Percentiles rank a stretch among this genome's conserved stretches.
Evolutionary conservation across 2,888 invertebrate species (phyloP).

Genomic region (Cephus sareptanus): DNA sequence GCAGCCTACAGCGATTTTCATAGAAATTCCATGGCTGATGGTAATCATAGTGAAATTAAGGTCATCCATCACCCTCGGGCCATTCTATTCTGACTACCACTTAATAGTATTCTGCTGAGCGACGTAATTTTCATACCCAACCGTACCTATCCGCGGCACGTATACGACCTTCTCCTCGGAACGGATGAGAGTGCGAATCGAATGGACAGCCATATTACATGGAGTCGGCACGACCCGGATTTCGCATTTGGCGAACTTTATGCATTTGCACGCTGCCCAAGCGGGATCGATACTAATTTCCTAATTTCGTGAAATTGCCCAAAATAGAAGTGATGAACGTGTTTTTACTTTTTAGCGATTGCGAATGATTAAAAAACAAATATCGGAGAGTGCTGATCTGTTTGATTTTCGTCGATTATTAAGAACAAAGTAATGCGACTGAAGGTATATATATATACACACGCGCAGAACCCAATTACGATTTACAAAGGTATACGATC

Average conservation of each 20-base stretch:
- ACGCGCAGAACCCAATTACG: not conserved
- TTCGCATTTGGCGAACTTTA: not conserved
- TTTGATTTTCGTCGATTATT: not conserved
- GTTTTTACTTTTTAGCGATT: not conserved
- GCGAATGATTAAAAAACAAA: not conserved
- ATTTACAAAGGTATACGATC: not conserved
- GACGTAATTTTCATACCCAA: slow-evolving; percentile 48
- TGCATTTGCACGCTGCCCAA: not conserved
- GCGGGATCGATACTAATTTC: not conserved
- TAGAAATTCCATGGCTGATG: slow-evolving; percentile 51
- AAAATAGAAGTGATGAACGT: not conserved
- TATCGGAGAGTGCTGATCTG: not conserved
- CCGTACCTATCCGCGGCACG: not conserved
- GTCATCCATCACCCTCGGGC: slow-evolving; percentile 52
- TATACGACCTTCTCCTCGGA: not conserved
- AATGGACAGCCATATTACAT: not conserved
- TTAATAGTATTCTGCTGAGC: slow-evolving; percentile 54
- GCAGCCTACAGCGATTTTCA: slow-evolving; percentile 49
- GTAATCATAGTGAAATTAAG: slow-evolving; percentile 58
- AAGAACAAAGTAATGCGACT: not conserved
- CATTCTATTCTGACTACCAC: slow-evolving; percentile 39
- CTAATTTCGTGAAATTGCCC: not conserved
- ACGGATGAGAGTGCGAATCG: slow-evolving; percentile 1
- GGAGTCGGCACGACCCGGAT: not conserved
- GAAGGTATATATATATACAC: not conserved